Evolutionary conservation across 2,888 invertebrate species (phyloP).

Genomic region (Lymantria monacha): DNA sequence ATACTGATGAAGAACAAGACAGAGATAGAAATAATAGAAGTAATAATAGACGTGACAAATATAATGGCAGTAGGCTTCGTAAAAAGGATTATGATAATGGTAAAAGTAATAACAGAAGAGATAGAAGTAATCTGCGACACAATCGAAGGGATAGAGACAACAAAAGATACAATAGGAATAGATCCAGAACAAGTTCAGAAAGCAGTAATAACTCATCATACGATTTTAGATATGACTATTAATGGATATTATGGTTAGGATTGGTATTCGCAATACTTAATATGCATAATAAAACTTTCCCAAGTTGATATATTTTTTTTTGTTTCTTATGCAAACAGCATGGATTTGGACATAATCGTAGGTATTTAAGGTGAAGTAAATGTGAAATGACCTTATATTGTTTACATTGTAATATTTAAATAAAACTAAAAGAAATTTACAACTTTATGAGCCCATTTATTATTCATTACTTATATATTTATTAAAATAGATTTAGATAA

Average conservation of each 20-base stretch:
- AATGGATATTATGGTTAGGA: conserved; percentile 3
- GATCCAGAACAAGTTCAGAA: conserved; percentile 10
- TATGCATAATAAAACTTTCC: neutral
- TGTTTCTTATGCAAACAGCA: neutral
- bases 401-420: neutral
- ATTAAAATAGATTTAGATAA: too few relatives aligned
- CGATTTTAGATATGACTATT: conserved; percentile 54
- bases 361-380: neutral
- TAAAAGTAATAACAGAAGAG: neutral
- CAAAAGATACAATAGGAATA: neutral
- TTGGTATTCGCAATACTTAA: neutral
- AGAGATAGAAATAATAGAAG: conserved; percentile 20
- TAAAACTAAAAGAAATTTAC: too few relatives aligned
- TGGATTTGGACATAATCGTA: neutral
- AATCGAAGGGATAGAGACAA: conserved; percentile 4
- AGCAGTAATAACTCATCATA: conserved; percentile 30
- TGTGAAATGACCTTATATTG: neutral
- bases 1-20: conserved; percentile 11
- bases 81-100: neutral
- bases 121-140: neutral
- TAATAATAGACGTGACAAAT: conserved; percentile 7
- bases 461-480: too few relatives aligned
- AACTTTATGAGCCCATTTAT: too few relatives aligned
- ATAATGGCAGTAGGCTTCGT: neutral
- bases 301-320: neutral